Conservation (phyloP, 2,113 vertebrate species). For the Thunnus thynnus region DNA sequence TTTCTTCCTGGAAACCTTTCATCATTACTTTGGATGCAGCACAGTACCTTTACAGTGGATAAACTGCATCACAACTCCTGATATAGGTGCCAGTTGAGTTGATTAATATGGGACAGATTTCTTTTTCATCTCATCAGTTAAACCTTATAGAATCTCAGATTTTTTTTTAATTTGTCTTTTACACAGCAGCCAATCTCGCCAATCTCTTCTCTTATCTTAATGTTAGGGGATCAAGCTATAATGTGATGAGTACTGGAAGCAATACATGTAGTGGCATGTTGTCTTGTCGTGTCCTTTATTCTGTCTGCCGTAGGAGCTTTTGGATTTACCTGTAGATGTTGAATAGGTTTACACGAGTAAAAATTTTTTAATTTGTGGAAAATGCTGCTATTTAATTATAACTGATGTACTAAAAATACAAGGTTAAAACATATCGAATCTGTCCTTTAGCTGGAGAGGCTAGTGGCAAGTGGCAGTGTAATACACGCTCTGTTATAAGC, state of each 20-base stretch:
- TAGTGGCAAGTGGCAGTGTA: conserved; percentile 80
- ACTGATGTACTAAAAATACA: conserved; percentile 82
- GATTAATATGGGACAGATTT: conserved; percentile 43
- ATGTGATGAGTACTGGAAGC: conserved; percentile 89
- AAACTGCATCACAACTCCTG: conserved; percentile 24
- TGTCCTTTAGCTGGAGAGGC: conserved; percentile 83
- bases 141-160: conserved; percentile 38
- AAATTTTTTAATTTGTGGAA: conserved; percentile 83
- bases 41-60: conserved; percentile 37
- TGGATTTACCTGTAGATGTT: conserved; percentile 82
- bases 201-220: conserved; percentile 63
- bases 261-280: conserved; percentile 86
- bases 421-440: conserved; percentile 85
- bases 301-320: conserved; percentile 83
- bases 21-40: conserved; percentile 24
- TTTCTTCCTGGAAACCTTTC: neutral
- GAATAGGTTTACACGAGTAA: conserved; percentile 81
- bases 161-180: conserved; percentile 30
- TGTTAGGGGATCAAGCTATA: conserved; percentile 76
- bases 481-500: conserved; percentile 78
- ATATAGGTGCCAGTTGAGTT: conserved; percentile 59
- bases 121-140: conserved; percentile 66
- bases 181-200: conserved; percentile 60
- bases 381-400: conserved; percentile 89
- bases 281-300: conserved; percentile 82